Evolutionary conservation across 1,140 invertebrate genomes (phyloP).

Genomic region (Hylaeus anthracinus): DNA sequence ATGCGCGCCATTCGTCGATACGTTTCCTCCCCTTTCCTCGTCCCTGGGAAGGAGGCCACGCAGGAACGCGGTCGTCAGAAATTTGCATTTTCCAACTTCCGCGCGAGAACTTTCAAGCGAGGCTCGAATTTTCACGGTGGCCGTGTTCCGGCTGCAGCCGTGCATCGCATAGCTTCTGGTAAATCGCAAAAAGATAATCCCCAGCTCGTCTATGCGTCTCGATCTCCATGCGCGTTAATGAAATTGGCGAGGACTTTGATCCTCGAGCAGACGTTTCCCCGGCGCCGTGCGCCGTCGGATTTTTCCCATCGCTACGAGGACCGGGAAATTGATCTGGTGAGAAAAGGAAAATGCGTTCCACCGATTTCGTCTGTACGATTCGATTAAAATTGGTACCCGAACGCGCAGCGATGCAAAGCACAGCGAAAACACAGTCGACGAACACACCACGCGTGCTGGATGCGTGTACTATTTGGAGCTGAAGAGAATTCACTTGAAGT

Average conservation of each 20-base stretch:
- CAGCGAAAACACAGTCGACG: constrained; percentile 6
- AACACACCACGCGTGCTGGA: background rate
- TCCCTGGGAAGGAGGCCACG: background rate
- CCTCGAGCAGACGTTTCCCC: background rate
- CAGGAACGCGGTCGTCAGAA: background rate
- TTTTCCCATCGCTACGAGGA: background rate
- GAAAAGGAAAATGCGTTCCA: background rate
- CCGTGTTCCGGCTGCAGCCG: background rate
- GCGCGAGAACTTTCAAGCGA: background rate
- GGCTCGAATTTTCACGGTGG: background rate
- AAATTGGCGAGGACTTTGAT: background rate
- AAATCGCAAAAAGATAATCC: background rate
- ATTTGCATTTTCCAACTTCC: constrained; percentile 13
- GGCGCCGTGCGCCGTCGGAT: background rate
- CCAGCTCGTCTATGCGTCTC: background rate
- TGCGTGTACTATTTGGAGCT: background rate
- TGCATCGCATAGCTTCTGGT: constrained; percentile 5
- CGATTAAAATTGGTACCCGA: background rate
- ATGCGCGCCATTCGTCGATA: constrained; percentile 6
- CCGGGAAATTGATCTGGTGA: background rate
- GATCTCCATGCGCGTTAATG: background rate
- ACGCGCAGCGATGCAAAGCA: constrained; percentile 10
- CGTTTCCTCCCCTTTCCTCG: background rate
- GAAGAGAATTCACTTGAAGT: too few relatives aligned
- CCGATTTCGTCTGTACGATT: background rate